Evolutionary conservation across 2,888 invertebrate species (phyloP), one percentile per base, ranked within the genome.

Genomic region (Euplagia quadripunctaria): DNA sequence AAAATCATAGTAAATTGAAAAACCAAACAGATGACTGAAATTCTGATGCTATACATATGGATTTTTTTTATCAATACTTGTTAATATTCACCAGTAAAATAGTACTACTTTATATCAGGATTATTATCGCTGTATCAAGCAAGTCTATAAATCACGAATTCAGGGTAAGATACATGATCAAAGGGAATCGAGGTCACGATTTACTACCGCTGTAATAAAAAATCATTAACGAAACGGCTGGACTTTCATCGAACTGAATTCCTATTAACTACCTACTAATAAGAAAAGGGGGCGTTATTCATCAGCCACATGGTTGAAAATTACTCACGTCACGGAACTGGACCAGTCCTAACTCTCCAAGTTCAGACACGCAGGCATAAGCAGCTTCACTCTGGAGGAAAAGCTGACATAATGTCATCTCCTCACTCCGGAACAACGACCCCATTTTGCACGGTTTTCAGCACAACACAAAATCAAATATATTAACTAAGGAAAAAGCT

Each of bases 361-460:
- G 97, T 94, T 99, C 99, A 52, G 99, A 99, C 83, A 99, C 99
- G 96, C 99, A 99, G 79, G 99, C 98, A 96, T 99, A 99, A 31
- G 99, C 99, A 74, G 99, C 99, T 96, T 99, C 99, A 95, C 99
- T 99, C 94, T 99, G 99, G 83, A 99, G 96, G 95, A 99, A 99
- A 88, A 99, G 97, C 96, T 99, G 99, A 97, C 99, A 99, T 94
- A 99, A 97, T 90, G 98, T 98, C 99, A 99, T 99, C 96, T 99
- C 99, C 95, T 99, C 99, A 96, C 99, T 99, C 86, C 99, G 97
- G 96, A 99, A 99, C 92, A 99, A 96, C 91, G 98, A 98, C 93
- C 98, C 98, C 98, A 98, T 98, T 86, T 94, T 95, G 88, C 82
- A 87, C 86, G 86, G 78, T 88, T 91, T 78, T 86, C 81, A 86